A percentile compares a stretch with the other conserved stretches of the same genome.
Conservation (phyloP, 92 coral and sea anemone genomes). For the Palythoa caribaeorum region DNA sequence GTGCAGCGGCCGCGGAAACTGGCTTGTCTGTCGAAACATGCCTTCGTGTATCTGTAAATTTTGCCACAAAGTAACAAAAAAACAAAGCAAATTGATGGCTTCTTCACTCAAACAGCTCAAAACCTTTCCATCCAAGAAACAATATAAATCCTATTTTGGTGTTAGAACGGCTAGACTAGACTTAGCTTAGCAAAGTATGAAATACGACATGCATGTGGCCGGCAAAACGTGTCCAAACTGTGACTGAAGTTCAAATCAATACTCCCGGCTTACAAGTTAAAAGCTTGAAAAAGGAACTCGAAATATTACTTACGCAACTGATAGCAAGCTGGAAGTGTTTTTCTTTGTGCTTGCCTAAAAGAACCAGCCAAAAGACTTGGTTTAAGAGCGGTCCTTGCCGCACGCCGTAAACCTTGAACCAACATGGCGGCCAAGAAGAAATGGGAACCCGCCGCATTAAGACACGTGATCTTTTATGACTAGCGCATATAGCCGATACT, state of each 20-base stretch:
- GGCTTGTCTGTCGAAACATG: conserved; percentile 96
- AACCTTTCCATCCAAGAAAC: not conserved
- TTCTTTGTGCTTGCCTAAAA: conserved; percentile 78
- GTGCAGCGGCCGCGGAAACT: conserved; percentile 91
- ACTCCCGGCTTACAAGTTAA: not conserved
- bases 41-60: conserved; percentile 78
- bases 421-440: conserved; percentile 98
- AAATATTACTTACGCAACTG: conserved; percentile 85
- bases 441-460: conserved; percentile 52
- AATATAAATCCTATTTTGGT: not conserved
- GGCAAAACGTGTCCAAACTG: conserved; percentile 76
- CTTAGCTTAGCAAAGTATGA: not conserved
- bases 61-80: not conserved
- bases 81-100: not conserved
- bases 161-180: not conserved
- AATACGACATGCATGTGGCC: conserved; percentile 59
- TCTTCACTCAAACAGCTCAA: not conserved
- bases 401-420: conserved; percentile 94
- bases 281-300: not conserved
- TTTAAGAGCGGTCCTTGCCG: conserved; percentile 89
- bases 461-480: conserved; percentile 67
- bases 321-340: conserved; percentile 89
- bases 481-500: conserved; percentile 14
- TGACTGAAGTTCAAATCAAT: conserved; percentile 1
- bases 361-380: conserved; percentile 80